These are phyloP conservation scores for Montipora cactus DNA, from an alignment of 64 coral and sea anemone genomes.

Conservation along the genomic window DNA sequence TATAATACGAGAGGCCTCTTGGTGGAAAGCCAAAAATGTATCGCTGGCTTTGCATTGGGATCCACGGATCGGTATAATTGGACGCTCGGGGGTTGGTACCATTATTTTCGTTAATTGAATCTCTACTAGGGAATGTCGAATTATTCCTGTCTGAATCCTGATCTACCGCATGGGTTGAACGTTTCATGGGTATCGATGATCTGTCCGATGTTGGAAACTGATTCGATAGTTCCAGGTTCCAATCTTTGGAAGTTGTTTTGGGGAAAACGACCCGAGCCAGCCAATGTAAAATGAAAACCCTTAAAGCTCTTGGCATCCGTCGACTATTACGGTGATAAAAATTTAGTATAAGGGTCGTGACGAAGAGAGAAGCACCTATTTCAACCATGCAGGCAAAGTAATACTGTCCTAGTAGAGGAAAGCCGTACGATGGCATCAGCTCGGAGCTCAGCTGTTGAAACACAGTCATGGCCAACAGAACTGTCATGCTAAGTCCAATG, in stretches of 20 bases:
- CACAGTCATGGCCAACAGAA: constrained; percentile 94
- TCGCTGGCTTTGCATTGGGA: constrained; percentile 6
- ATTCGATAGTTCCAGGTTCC: neutral
- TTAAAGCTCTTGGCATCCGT: constrained; percentile 76
- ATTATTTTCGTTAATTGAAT: neutral
- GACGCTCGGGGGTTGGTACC: neutral
- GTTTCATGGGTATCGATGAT: neutral
- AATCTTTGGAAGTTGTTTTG: neutral
- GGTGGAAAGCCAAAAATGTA: neutral
- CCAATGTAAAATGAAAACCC: constrained; percentile 66
- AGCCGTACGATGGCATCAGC: constrained; percentile 91
- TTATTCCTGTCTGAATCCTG: constrained; percentile 17
- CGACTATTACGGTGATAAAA: constrained; percentile 88
- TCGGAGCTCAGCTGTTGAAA: constrained; percentile 97
- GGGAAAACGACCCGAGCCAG: constrained; percentile 53
- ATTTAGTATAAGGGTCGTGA: constrained; percentile 92
- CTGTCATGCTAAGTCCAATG: constrained; percentile 91
- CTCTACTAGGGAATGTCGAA: neutral
- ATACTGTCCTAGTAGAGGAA: constrained; percentile 91
- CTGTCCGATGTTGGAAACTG: neutral
- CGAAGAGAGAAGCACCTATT: constrained; percentile 82
- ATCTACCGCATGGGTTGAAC: neutral
- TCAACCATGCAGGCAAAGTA: constrained; percentile 92
- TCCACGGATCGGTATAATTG: constrained; percentile 39
- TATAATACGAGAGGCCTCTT: neutral